Conservation (phyloP, 2,113 vertebrate species). For the Raja brachyura region DNA sequence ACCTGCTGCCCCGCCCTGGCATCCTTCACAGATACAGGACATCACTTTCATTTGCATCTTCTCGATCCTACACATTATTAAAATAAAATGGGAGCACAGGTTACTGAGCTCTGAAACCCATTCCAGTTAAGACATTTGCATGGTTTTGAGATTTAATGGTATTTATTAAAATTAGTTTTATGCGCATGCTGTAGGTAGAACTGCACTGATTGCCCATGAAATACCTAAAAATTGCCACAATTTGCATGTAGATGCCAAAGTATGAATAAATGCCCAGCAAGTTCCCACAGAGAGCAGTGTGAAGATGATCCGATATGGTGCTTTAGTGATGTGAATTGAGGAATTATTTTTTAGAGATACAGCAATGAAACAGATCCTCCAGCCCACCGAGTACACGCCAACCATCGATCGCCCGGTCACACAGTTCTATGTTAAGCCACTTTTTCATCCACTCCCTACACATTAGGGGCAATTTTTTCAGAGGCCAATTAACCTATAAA, state of each 20-base stretch:
- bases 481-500: no score
- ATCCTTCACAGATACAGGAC: background rate
- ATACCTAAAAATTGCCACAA: background rate
- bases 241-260: background rate
- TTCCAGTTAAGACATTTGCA: background rate
- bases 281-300: background rate
- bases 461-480: no score
- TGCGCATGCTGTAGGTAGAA: no score
- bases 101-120: background rate
- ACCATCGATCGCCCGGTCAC: no score
- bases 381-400: no score
- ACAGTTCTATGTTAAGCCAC: no score
- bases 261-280: background rate
- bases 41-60: background rate
- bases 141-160: background rate
- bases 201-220: background rate
- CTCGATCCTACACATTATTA: background rate
- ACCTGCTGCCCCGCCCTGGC: no score
- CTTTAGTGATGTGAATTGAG: background rate
- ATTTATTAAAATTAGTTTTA: no score
- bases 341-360: no score
- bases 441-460: no score
- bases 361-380: no score
- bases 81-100: background rate
- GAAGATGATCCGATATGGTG: background rate